phyloP scores from a whole-genome alignment of 2,113 vertebrate genomes.

The Microcebus lehilahytsara region DNA sequence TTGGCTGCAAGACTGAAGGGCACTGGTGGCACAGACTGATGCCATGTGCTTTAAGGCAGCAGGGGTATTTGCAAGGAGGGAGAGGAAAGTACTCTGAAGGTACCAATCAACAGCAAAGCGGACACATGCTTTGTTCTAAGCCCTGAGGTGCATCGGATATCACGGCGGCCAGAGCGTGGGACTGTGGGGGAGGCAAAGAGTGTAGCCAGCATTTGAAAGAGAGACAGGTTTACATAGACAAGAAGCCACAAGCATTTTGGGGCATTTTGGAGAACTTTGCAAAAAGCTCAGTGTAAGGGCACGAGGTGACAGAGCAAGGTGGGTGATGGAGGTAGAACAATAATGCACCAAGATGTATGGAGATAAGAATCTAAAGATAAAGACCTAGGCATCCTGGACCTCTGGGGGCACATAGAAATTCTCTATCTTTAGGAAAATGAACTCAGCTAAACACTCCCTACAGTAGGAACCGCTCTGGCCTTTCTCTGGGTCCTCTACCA shows the following conservation, averaged over 20 bases:
- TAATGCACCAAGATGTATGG: rapidly evolving
- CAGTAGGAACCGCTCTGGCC: background rate
- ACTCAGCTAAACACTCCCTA: background rate
- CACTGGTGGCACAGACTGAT: background rate
- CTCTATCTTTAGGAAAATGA: background rate
- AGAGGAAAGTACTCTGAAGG: background rate
- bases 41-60: background rate
- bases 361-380: background rate
- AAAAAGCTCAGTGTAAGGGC: background rate
- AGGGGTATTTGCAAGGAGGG: background rate
- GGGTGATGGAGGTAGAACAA: background rate
- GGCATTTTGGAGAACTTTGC: background rate
- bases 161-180: background rate
- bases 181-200: background rate
- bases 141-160: background rate
- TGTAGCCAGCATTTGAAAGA: background rate
- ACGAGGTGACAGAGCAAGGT: background rate
- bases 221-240: background rate
- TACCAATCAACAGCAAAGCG: background rate
- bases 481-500: background rate
- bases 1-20: background rate
- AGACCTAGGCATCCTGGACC: background rate
- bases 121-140: background rate
- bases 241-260: background rate
- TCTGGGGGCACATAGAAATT: background rate